Evolutionary conservation across 2,797 vertebrate genomes (phyloP).

Genomic region (Sarcophilus harrisii): DNA sequence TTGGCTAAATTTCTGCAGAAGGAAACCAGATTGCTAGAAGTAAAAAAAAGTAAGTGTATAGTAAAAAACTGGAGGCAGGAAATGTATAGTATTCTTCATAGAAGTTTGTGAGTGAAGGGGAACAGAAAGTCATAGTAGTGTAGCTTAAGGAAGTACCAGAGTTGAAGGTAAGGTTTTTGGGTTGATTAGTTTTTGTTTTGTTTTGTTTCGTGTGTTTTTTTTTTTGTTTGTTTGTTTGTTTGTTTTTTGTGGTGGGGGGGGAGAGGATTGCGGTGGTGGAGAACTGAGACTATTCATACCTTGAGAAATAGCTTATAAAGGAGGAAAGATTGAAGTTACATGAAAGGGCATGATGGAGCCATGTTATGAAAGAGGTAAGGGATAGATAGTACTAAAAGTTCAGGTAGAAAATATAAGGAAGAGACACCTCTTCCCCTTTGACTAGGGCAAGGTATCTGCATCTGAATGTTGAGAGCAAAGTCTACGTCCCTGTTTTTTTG

Average conservation of each 20-base stretch:
- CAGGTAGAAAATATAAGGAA: background rate
- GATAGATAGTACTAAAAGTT: background rate
- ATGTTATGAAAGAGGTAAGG: background rate
- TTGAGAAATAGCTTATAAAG: background rate
- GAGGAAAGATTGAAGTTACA: background rate
- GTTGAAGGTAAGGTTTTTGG: background rate
- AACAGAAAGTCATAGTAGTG: background rate
- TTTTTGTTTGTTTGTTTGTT: no score
- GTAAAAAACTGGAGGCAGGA: no score
- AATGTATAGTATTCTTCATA: background rate
- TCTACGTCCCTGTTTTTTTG: background rate
- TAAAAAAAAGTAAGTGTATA: background rate
- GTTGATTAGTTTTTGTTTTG: background rate
- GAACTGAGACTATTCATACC: background rate
- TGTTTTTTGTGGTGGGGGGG: no score
- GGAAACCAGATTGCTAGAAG: background rate
- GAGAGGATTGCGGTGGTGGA: no score
- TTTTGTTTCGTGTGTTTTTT: no score
- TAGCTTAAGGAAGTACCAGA: background rate
- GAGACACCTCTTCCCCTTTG: background rate
- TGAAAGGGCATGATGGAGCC: background rate
- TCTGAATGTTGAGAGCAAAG: background rate
- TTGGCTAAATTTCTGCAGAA: background rate
- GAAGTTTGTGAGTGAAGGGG: background rate
- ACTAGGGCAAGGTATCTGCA: background rate